Evolutionary conservation across 1,140 invertebrate species (phyloP).

Genomic region (Argopecten irradians): DNA sequence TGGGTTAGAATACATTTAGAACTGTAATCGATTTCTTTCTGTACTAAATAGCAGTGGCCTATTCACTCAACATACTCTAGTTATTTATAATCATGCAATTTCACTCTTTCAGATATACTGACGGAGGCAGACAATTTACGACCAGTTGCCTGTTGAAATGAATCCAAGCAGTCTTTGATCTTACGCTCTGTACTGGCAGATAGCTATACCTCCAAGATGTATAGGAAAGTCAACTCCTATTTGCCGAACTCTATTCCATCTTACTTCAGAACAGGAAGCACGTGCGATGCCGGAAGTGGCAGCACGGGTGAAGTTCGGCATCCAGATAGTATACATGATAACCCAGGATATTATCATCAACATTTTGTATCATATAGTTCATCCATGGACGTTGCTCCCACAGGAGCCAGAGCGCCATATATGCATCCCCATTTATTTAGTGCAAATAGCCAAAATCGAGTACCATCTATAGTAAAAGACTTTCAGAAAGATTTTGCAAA

Average conservation of each 20-base stretch:
- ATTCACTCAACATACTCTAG: not conserved
- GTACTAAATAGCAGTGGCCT: not conserved
- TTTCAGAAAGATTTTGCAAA: slow-evolving; percentile 3
- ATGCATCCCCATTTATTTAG: slow-evolving; percentile 12
- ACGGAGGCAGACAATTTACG: slow-evolving; percentile 7
- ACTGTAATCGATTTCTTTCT: not conserved
- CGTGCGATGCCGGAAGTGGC: slow-evolving; percentile 5
- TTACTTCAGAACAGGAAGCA: not conserved
- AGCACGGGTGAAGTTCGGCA: not conserved
- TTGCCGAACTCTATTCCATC: not conserved
- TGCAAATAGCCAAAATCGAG: not conserved
- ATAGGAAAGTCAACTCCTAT: slow-evolving; percentile 9
- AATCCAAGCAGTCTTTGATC: not conserved
- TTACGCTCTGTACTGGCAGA: not conserved
- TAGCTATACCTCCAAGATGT: not conserved
- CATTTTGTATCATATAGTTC: not conserved
- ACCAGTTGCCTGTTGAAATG: not conserved
- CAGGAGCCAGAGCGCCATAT: not conserved
- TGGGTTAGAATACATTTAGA: not conserved
- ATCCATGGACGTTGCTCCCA: not conserved
- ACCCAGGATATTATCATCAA: slow-evolving; percentile 1
- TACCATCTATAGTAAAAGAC: not conserved
- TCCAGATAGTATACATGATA: slow-evolving; percentile 11
- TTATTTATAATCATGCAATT: slow-evolving; percentile 19
- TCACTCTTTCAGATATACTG: slow-evolving; percentile 22